Evolutionary conservation across 2,888 invertebrate species (phyloP), one percentile per base, ranked within the genome.

Genomic region (Galerucella pusilla): DNA sequence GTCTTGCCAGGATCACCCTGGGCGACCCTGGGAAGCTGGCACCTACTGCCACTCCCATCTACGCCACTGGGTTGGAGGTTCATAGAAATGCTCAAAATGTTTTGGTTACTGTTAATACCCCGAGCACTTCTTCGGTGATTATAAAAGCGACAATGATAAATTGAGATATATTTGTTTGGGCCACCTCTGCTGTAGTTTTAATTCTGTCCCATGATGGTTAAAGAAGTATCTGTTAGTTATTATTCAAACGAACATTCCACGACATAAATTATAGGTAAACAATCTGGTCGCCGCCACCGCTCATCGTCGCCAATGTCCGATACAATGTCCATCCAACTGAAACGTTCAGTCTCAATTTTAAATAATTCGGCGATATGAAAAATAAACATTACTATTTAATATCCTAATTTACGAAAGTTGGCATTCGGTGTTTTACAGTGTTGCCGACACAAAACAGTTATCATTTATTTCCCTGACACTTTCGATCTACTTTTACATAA

Each of bases 231-330:
- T 35, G 71, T 25, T 25, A 64, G 65, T 64, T 45, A 45, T 65
- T 65, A 71, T 65, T 65, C 65, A n/a, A 46, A 35, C 65, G 57
- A 71, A 46, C 71, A 71, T 71, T 71, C 71, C 71, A 42, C 65
- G 71, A 71, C 71, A 65, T 71, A 71, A 71, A 71, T 71, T 71
- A 71, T 71, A 71, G 65, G 71, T 71, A 71, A 71, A 71, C 71
- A 71, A 20, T 35, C 25, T 64, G 12, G 64, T 64, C 71, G 71
- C 64, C 71, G 42, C 57, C 64, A 35, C 16, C 28, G 28, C 28
- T 28, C 4, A 4, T 28, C 4, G 71, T 20, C 70, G 70, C 66
- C 66, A n/a, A 4, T 60, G 9, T 16, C 25, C 28, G 5, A 28
- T 63, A 28, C 35, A 35, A 16, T 35, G 63, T 63, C n/a, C 3